Evolutionary conservation across 2,888 invertebrate genomes (phyloP), one percentile per base, ranked within the genome.

Genomic region (Pseudococcus jackbeardsleyi): DNA sequence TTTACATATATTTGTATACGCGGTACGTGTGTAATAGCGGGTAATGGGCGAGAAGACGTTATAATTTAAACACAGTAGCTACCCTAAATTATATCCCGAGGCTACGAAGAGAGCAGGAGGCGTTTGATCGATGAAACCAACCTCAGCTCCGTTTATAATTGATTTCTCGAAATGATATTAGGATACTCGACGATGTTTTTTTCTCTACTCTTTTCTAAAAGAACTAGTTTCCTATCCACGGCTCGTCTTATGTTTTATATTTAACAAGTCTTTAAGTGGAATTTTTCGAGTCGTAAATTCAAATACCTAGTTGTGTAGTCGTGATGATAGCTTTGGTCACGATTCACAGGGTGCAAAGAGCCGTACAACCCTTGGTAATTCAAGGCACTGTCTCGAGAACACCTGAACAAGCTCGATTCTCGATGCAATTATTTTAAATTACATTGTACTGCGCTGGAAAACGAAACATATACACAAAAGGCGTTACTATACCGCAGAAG

Each of bases 1-100:
- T 72, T 72, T 72, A 72, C 72, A 72, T 72, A 72, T 39, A 72
- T 64, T 64, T 72, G 72, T 39, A 33, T 26, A 72, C 7, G 68
- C 26, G 64, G 19, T 64, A 64, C 64, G 64, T 64, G 64, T 64
- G 64, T 64, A 64, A 64, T 64, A 19, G 64, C 19, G 79, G 42
- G 79, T 82, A 82, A 82, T 46, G 79, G 46, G 79, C 79, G 79
- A 82, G 79, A 82, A 82, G 42, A 82, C 79, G 79, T 82, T 82
- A 82, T 82, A 82, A 82, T 82, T 82, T 82, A 42, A 82, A 82
- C 79, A 82, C 79, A 82, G 79, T 82, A 82, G 79, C 79, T 82
- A 46, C 79, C 79, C 79, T 82, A 82, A 82, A 82, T 82, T 82
- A 82, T 82, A 82, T 46, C 79, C 19, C 79, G 79, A 82, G 17